Evolutionary conservation across 2,888 invertebrate species (phyloP).

Genomic region (Pyrrhosoma nymphula): DNA sequence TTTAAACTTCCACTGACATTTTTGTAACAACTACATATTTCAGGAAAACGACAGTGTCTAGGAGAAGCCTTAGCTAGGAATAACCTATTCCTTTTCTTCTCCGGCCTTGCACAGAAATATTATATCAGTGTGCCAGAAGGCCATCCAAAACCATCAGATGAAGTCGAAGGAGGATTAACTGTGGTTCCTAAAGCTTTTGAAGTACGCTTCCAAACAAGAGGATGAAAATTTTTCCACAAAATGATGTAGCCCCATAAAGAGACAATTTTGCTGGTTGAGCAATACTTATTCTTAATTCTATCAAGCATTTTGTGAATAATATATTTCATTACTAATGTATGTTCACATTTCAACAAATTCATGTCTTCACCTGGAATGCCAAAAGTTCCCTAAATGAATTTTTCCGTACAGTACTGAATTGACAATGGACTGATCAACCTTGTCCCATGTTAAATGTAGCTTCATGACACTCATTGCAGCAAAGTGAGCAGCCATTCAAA

Average conservation of each 20-base stretch:
- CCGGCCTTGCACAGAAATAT: conserved; percentile 52
- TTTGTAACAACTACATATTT: background rate
- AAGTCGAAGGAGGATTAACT: conserved; percentile 64
- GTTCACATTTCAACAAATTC: too few relatives aligned
- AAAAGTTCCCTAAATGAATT: too few relatives aligned
- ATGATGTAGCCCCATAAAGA: background rate
- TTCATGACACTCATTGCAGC: too few relatives aligned
- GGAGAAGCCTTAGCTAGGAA: conserved; percentile 66
- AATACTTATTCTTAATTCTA: too few relatives aligned
- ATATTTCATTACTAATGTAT: too few relatives aligned
- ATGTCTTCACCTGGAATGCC: too few relatives aligned
- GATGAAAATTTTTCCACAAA: background rate
- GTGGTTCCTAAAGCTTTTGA: conserved; percentile 44
- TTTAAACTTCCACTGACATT: background rate
- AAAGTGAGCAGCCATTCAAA: too few relatives aligned
- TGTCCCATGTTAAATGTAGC: too few relatives aligned
- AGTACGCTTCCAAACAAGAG: background rate
- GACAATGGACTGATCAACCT: too few relatives aligned
- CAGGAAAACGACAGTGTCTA: conserved; percentile 64
- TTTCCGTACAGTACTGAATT: too few relatives aligned
- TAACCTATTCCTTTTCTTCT: conserved; percentile 62
- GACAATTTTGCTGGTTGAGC: background rate
- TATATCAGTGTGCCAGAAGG: conserved; percentile 51
- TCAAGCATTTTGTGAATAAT: too few relatives aligned
- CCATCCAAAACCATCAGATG: conserved; percentile 24